These are phyloP conservation scores for Entomyzon cyanotis DNA, from an alignment of 2,113 vertebrate species.

Conservation along the genomic window DNA sequence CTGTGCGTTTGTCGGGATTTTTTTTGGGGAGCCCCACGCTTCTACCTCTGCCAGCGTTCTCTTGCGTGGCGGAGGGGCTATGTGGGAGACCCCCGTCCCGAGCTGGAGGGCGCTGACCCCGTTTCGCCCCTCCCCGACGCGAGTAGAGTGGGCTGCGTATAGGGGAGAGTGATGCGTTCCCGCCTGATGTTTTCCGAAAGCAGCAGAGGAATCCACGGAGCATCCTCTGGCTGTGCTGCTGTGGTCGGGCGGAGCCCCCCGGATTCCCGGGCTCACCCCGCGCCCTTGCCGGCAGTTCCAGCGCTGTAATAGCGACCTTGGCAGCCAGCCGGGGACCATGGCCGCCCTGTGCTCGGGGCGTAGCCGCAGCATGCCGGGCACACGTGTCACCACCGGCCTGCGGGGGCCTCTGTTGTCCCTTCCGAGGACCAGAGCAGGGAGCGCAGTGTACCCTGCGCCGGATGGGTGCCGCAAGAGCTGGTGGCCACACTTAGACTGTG, in stretches of 20 bases:
- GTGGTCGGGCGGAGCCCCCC: neutral
- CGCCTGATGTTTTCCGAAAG: neutral
- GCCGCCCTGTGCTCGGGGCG: neutral
- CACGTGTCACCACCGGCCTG: neutral
- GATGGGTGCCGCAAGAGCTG: neutral
- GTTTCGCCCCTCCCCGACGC: accelerated
- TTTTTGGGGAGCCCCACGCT: accelerated
- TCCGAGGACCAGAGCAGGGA: neutral
- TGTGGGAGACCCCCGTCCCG: too few relatives aligned
- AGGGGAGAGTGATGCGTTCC: neutral
- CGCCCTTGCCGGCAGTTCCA: neutral
- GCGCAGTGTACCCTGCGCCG: accelerated
- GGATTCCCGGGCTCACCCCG: neutral
- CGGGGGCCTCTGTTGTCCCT: neutral
- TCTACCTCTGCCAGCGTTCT: neutral
- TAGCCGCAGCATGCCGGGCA: neutral
- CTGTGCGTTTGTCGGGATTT: neutral
- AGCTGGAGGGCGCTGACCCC: accelerated
- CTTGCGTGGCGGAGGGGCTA: neutral
- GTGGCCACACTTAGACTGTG: accelerated
- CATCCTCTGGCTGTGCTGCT: neutral
- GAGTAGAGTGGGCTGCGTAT: accelerated
- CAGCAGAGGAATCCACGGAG: neutral
- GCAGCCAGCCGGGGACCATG: neutral
- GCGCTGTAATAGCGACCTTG: neutral